phyloP scores from a whole-genome alignment of 2,113 vertebrate genomes.

The Campylomormyrus tamandua region DNA sequence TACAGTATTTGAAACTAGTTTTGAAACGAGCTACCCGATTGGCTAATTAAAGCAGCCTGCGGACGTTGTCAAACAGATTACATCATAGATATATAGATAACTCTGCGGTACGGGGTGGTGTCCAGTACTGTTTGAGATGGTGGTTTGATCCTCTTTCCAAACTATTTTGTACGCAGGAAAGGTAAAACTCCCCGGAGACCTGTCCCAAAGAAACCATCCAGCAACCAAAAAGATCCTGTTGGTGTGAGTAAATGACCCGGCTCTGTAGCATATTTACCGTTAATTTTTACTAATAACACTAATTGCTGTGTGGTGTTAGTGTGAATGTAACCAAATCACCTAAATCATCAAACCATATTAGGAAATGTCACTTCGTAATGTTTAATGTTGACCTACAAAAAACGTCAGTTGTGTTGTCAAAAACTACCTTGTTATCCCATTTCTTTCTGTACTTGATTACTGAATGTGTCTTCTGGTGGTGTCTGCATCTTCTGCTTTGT shows the following conservation, averaged over 20 bases:
- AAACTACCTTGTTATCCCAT: background rate
- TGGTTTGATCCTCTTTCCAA: background rate
- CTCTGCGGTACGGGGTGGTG: background rate
- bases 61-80: background rate
- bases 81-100: background rate
- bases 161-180: slow-evolving; percentile 41
- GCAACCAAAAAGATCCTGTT: slow-evolving; percentile 68
- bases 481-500: background rate
- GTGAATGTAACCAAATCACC: background rate
- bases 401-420: background rate
- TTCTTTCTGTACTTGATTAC: background rate
- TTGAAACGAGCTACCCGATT: background rate
- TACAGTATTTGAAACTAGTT: background rate
- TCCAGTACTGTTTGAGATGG: background rate
- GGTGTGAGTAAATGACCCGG: slow-evolving; percentile 55
- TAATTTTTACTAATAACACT: background rate
- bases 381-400: background rate
- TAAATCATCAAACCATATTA: background rate
- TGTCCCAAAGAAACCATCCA: slow-evolving; percentile 56
- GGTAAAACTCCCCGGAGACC: slow-evolving; percentile 56
- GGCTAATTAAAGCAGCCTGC: background rate
- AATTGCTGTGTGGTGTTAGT: background rate
- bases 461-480: background rate
- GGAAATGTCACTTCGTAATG: background rate
- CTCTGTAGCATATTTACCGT: background rate